Conservation (phyloP, 2,113 vertebrate species). For the Microcebus tavaratra region DNA sequence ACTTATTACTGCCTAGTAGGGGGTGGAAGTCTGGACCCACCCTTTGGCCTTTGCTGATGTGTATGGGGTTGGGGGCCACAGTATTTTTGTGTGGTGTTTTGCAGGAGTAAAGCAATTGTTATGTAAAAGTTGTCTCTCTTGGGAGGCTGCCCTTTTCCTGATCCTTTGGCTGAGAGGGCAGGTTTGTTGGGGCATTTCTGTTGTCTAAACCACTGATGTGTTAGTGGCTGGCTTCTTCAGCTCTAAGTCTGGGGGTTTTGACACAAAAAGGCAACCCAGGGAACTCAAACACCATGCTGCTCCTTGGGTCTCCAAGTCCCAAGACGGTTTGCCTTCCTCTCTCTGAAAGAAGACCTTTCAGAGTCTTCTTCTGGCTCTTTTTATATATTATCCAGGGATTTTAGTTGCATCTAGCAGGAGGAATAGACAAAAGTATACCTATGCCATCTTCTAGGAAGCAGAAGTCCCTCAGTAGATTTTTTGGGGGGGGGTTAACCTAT, state of each 20-base stretch:
- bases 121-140: background rate
- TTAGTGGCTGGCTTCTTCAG: background rate
- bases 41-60: background rate
- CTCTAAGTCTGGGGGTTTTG: background rate
- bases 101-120: background rate
- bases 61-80: background rate
- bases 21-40: background rate
- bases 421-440: background rate
- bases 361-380: background rate
- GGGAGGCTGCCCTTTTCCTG: background rate
- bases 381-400: background rate
- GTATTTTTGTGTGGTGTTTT: background rate
- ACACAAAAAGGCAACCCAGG: background rate
- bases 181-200: background rate
- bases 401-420: background rate
- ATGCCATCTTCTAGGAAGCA: background rate
- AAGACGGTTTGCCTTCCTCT: background rate
- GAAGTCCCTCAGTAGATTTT: background rate
- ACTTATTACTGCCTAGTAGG: background rate
- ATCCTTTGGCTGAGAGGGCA: background rate
- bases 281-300: background rate
- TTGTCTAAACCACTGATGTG: too few species aligned
- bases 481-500: background rate
- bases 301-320: background rate
- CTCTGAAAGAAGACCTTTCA: background rate